Evolutionary conservation across 1,140 invertebrate genomes (phyloP).

Genomic region (Lordiphosa mommai): DNA sequence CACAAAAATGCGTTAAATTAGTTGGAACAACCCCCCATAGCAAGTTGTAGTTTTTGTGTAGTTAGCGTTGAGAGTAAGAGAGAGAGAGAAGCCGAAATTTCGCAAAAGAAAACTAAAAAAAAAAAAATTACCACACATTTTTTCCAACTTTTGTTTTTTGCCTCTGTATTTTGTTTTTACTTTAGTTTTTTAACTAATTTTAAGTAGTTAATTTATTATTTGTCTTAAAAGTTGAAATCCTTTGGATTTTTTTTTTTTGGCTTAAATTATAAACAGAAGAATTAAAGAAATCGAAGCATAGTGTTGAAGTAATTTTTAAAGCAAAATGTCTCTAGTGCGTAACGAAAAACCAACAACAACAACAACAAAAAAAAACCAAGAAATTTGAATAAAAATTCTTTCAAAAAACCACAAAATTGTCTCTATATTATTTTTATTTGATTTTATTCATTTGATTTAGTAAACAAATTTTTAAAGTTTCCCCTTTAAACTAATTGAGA

Average conservation of each 20-base stretch:
- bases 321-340: slow-evolving; percentile 59
- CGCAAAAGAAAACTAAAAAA: not conserved
- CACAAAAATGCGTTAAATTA: slow-evolving; percentile 27
- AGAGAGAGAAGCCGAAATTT: slow-evolving; percentile 1
- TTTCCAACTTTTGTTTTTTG: slow-evolving; percentile 56
- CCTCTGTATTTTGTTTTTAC: slow-evolving; percentile 67
- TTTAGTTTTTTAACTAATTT: slow-evolving; percentile 78
- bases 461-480: too few relatives aligned
- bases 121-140: slow-evolving; percentile 16
- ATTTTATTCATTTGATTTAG: too few relatives aligned
- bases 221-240: slow-evolving; percentile 51
- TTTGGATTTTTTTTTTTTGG: slow-evolving; percentile 23
- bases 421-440: too few relatives aligned
- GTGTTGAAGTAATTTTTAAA: slow-evolving; percentile 60
- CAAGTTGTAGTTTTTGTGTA: slow-evolving; percentile 64
- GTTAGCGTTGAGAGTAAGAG: slow-evolving; percentile 36
- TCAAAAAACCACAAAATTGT: too few relatives aligned
- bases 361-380: too few relatives aligned
- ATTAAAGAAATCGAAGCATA: slow-evolving; percentile 33
- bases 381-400: too few relatives aligned
- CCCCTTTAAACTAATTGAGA: slow-evolving; percentile 16
- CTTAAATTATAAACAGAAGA: too few relatives aligned
- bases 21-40: slow-evolving; percentile 38
- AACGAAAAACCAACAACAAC: slow-evolving; percentile 13
- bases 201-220: slow-evolving; percentile 78